Evolutionary conservation across 2,888 invertebrate species (phyloP).

Genomic region (Odontothrips loti): DNA sequence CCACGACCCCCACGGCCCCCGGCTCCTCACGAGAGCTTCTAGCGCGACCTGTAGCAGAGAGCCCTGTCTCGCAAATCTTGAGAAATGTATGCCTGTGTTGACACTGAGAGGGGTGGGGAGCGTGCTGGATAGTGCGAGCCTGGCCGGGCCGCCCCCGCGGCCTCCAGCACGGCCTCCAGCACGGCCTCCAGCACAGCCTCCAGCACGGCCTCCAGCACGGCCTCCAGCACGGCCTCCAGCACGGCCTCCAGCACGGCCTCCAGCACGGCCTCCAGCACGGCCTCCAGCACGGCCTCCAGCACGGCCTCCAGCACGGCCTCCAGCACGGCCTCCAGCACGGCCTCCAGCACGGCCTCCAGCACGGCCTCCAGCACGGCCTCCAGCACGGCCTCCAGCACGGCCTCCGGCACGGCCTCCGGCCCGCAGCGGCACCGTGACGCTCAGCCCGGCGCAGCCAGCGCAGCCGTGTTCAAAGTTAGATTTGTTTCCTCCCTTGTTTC

Average conservation of each 20-base stretch:
- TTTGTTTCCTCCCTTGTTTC: constrained; percentile 10
- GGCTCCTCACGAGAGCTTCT: neutral
- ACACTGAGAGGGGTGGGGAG: neutral
- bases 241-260: neutral
- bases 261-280: neutral
- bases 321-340: neutral
- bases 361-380: neutral
- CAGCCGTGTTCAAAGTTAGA: neutral
- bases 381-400: neutral
- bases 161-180: neutral
- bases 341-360: neutral
- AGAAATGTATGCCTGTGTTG: constrained; percentile 17
- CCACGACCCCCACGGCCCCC: neutral
- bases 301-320: neutral
- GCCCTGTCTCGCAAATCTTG: constrained; percentile 19
- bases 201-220: neutral
- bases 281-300: neutral
- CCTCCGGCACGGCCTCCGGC: neutral
- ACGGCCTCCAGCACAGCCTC: neutral
- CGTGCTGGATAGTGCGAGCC: neutral
- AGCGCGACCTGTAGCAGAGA: neutral
- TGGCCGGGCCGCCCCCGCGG: too few relatives aligned
- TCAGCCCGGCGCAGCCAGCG: neutral
- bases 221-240: neutral
- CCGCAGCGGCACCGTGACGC: neutral